Evolutionary conservation across 2,888 invertebrate genomes (phyloP), one percentile per base, ranked within the genome.

Genomic region (Dynastes hyllus): DNA sequence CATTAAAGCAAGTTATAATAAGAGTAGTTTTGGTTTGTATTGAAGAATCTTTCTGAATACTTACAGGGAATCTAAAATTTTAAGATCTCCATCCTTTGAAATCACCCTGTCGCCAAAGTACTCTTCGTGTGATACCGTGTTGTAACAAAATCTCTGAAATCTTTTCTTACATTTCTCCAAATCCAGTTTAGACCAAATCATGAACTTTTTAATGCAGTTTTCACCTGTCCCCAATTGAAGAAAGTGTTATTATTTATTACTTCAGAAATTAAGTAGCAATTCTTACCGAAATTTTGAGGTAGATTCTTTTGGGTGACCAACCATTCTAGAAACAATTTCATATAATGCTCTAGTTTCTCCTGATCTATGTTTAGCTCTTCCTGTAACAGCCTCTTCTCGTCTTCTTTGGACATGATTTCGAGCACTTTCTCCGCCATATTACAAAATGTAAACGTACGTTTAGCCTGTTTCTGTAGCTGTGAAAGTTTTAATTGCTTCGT

Each of bases 151-250:
- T 82, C 92, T 89, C 85, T 93, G 92, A 79, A 94, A 87, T 87
- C 93, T 93, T 80, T 90, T 89, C 84, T 94, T 91, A 11, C 93
- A 91, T 78, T 91, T 91, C 84, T 93, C 92, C 87, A 92, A 87
- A 85, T 93, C 91, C 90, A 93, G 91, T 83, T 93, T 93, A 85
- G 92, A 92, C 0, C 92, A 92, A 13, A 92, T 89, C 53, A 93
- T 88, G 84, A 92, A 93, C 51, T 91, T 86, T 84, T 91, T 89
- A 80, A 93, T 86, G 53, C 92, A 86, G 0, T 87, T 87, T 61
- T 86, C 87, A 81, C 92, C 93, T 93, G 88, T 29, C 2, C 11
- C 11, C 32, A 5, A 5, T 37, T 37, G 32, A 2, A 37, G 11
- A 51, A 51, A 37, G 45, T 11, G 6, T 16, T 3, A 4, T 6